Conservation (phyloP, 2,888 invertebrate species). For the Noctua janthe region DNA sequence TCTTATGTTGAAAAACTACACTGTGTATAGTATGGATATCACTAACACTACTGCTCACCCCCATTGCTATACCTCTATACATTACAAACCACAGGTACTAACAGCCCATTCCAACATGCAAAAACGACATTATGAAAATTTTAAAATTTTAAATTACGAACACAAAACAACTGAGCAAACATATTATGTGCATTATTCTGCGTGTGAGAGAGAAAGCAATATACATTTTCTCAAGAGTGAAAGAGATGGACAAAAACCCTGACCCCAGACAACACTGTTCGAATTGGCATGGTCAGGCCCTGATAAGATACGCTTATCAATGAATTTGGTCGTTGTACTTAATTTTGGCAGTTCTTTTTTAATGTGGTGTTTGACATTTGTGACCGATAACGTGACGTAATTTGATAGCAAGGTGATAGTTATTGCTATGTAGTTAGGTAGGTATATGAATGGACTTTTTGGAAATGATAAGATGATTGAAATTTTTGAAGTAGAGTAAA, state of each 20-base stretch:
- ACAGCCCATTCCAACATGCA: constrained; percentile 33
- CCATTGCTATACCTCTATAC: background rate
- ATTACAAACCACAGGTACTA: constrained; percentile 14
- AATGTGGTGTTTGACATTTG: constrained; percentile 15
- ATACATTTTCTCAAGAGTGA: constrained; percentile 37
- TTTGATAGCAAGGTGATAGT: constrained; percentile 9
- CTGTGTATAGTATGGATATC: no score
- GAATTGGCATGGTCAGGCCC: constrained; percentile 82
- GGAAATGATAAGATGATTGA: background rate
- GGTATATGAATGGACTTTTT: background rate
- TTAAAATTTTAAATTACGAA: constrained; percentile 30
- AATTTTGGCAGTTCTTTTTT: constrained; percentile 61
- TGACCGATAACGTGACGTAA: constrained; percentile 52
- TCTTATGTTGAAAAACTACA: background rate
- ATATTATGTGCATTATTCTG: constrained; percentile 49
- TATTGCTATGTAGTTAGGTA: background rate
- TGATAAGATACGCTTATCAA: constrained; percentile 76
- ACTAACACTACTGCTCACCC: constrained; percentile 1
- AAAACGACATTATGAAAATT: constrained; percentile 38
- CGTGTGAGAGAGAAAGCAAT: constrained; percentile 56
- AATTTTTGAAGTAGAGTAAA: background rate
- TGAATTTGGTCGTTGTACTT: constrained; percentile 58
- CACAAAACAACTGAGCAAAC: constrained; percentile 61
- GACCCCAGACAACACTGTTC: constrained; percentile 82
- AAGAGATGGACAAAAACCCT: constrained; percentile 76